These are phyloP conservation scores for Monochamus alternatus DNA, from an alignment of 2,888 invertebrate species.

Conservation along the genomic window DNA sequence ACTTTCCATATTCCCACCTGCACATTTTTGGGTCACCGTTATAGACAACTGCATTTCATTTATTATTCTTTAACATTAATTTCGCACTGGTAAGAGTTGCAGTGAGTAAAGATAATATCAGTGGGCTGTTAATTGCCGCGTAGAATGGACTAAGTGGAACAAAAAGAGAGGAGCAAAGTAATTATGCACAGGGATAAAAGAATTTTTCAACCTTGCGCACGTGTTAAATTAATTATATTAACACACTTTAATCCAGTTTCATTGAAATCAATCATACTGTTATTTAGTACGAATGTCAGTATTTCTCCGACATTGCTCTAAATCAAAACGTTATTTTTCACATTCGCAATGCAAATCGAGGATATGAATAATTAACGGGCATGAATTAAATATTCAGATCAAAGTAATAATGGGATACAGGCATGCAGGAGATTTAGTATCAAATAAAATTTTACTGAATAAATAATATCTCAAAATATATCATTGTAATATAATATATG, in stretches of 20 bases:
- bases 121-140: background rate
- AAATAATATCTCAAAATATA: too few species aligned
- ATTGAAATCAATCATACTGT: background rate
- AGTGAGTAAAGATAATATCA: background rate
- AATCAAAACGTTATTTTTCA: background rate
- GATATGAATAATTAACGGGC: background rate
- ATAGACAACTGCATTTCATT: too few species aligned
- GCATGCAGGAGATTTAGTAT: too few species aligned
- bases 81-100: background rate
- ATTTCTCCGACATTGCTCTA: background rate
- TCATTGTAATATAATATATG: too few species aligned
- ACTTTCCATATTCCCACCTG: too few species aligned
- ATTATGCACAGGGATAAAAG: background rate
- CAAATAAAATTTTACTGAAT: too few species aligned
- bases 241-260: conserved; percentile 6
- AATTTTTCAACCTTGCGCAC: background rate
- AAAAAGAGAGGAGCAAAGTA: conserved; percentile 1
- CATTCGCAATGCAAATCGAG: background rate
- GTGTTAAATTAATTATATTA: conserved; percentile 5
- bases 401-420: background rate
- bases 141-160: conserved; percentile 1
- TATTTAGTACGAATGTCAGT: background rate
- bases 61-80: too few species aligned
- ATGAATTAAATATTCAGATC: background rate
- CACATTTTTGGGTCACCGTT: too few species aligned